These are phyloP conservation scores for Pygoscelis antarcticus DNA, from an alignment of 2,113 vertebrate genomes.

Conservation along the genomic window DNA sequence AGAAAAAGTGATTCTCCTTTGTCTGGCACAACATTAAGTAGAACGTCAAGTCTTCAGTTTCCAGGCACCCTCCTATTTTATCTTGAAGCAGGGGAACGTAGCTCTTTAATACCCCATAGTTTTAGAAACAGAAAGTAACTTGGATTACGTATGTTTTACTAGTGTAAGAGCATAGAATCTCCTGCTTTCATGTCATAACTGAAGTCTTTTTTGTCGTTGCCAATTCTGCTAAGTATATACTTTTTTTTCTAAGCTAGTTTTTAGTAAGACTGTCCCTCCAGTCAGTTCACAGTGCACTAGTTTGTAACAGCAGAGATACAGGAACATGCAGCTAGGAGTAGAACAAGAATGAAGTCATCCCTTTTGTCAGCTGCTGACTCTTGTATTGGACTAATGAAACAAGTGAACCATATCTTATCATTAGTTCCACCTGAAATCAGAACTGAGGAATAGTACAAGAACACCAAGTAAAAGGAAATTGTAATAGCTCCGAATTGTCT, in stretches of 20 bases:
- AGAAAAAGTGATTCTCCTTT: background rate
- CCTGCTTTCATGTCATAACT: background rate
- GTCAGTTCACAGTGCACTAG: background rate
- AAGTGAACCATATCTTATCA: conserved; percentile 20
- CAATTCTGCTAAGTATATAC: background rate
- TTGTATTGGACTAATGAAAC: background rate
- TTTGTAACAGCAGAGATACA: background rate
- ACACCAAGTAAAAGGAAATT: background rate
- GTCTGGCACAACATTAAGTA: background rate
- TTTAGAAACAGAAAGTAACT: background rate
- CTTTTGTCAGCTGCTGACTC: conserved; percentile 53
- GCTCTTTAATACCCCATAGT: background rate
- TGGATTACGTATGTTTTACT: background rate
- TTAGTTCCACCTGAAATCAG: conserved; percentile 41
- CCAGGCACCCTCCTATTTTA: background rate
- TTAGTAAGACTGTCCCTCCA: background rate
- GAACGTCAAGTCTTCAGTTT: background rate
- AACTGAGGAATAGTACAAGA: background rate
- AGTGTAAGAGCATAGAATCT: background rate
- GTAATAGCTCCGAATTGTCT: no score
- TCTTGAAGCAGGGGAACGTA: background rate
- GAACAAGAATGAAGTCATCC: conserved; percentile 41
- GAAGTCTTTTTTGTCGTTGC: background rate
- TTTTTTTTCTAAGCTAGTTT: background rate
- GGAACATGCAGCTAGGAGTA: background rate